A percentile compares a stretch with the other conserved stretches of the same genome.
Evolutionary conservation across 2,888 invertebrate genomes (phyloP).

Genomic region (Apamea sordens): DNA sequence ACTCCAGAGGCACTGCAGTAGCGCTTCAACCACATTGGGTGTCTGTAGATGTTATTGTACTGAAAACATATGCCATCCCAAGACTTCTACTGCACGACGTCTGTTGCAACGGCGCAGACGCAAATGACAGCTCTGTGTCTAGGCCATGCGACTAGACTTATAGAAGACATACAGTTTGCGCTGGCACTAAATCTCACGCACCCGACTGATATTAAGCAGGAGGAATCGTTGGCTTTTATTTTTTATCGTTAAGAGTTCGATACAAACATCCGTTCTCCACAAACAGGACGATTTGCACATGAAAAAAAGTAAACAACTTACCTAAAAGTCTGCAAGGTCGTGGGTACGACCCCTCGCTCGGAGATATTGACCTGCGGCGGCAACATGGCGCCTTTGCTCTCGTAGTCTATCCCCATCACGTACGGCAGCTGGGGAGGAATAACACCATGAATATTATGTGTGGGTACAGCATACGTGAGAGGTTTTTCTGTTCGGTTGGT

Average conservation of each 20-base stretch:
- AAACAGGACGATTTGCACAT: background rate
- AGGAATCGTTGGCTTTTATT: background rate
- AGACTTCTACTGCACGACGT: background rate
- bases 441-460: slow-evolving; percentile 66
- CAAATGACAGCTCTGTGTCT: background rate
- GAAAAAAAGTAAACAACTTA: slow-evolving; percentile 70
- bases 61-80: background rate
- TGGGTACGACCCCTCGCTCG: slow-evolving; percentile 94
- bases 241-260: background rate
- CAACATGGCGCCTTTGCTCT: slow-evolving; percentile 94
- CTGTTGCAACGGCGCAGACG: background rate
- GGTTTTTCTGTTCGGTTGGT: background rate
- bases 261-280: background rate
- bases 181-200: background rate
- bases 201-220: background rate
- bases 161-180: background rate
- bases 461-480: slow-evolving; percentile 21
- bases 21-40: background rate
- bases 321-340: slow-evolving; percentile 94
- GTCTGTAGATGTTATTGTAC: background rate
- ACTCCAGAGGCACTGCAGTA: background rate
- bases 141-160: background rate
- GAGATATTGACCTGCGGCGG: slow-evolving; percentile 96
- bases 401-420: slow-evolving; percentile 94
- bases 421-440: slow-evolving; percentile 92